These are phyloP conservation scores for Marasmarcha lunaedactyla DNA, from an alignment of 2,888 invertebrate genomes.

Conservation along the genomic window DNA sequence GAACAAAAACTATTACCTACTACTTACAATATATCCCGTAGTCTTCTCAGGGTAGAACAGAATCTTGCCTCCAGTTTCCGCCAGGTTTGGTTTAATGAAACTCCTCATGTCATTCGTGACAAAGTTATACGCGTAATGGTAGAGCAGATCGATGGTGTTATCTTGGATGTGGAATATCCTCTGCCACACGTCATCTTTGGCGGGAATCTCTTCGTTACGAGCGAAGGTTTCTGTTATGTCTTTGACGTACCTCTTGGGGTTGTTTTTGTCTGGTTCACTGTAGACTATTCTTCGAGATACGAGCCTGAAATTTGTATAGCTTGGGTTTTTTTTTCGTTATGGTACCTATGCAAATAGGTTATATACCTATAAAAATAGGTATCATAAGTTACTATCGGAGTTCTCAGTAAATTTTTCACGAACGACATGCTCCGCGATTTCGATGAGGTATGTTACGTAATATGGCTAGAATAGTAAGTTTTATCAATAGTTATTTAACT, in stretches of 20 bases:
- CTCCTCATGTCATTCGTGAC: constrained; percentile 74
- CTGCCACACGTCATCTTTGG: constrained; percentile 73
- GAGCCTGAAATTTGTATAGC: constrained; percentile 28
- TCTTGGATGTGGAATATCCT: constrained; percentile 74
- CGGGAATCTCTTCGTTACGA: constrained; percentile 64
- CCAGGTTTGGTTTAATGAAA: constrained; percentile 76
- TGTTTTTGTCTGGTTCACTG: constrained; percentile 35
- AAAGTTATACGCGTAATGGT: constrained; percentile 73
- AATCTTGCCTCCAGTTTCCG: constrained; percentile 77
- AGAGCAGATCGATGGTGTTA: constrained; percentile 71
- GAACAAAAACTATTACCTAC: too few species aligned
- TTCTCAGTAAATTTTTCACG: too few species aligned
- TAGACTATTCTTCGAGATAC: constrained; percentile 41
- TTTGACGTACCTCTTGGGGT: constrained; percentile 41
- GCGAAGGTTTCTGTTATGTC: constrained; percentile 73
- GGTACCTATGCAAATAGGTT: neutral
- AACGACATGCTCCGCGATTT: too few species aligned
- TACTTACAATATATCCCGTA: constrained; percentile 73
- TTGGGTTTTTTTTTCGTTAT: neutral
- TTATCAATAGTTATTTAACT: too few species aligned
- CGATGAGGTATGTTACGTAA: too few species aligned
- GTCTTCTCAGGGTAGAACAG: constrained; percentile 74
- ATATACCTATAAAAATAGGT: neutral
- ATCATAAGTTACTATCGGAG: too few species aligned
- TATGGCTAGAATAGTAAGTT: too few species aligned